Evolutionary conservation across 2,113 vertebrate genomes (phyloP).

Genomic region (Canis aureus): DNA sequence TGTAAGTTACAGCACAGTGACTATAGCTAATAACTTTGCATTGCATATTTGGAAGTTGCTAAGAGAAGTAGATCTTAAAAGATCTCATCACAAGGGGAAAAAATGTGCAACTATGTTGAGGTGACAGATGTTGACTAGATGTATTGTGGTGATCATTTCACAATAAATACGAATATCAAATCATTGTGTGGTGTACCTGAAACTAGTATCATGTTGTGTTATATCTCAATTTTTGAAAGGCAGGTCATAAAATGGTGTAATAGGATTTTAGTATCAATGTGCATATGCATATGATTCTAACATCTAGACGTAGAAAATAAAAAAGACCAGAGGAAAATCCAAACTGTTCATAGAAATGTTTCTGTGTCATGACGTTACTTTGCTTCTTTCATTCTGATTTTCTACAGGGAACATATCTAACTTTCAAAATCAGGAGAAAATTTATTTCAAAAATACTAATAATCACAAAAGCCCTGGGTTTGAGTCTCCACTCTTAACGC

Average conservation of each 20-base stretch:
- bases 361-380: background rate
- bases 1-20: background rate
- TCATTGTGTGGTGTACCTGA: background rate
- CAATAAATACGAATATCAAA: background rate
- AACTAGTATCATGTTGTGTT: background rate
- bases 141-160: background rate
- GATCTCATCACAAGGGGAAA: background rate
- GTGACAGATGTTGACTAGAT: background rate
- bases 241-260: background rate
- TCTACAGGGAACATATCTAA: background rate
- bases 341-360: background rate
- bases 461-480: background rate
- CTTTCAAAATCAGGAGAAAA: background rate
- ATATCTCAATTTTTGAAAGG: background rate
- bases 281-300: background rate
- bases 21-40: background rate
- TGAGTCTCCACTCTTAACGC: background rate
- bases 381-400: slow-evolving; percentile 18
- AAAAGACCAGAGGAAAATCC: background rate
- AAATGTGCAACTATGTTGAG: background rate
- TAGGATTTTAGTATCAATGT: background rate
- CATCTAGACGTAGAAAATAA: background rate
- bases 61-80: background rate
- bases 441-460: background rate
- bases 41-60: background rate